phyloP scores from a whole-genome alignment of 2,113 vertebrate genomes.

The Nycticryphes semicollaris region DNA sequence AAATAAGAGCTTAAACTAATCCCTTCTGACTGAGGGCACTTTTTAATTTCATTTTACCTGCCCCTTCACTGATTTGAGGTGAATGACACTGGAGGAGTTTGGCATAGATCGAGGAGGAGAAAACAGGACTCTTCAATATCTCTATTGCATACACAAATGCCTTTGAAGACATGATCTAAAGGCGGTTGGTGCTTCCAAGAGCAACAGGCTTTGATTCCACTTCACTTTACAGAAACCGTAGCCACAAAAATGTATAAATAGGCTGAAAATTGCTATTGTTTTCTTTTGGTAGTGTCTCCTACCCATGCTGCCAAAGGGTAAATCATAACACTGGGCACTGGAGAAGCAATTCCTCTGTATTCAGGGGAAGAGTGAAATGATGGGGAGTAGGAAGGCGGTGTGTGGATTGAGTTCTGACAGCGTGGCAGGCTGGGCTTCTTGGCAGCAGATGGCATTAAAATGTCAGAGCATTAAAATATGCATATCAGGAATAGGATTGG shows the following conservation, averaged over 20 bases:
- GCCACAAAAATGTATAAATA: not conserved
- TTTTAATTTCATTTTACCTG: not conserved
- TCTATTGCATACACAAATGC: not conserved
- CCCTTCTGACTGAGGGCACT: not conserved
- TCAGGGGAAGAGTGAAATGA: not conserved
- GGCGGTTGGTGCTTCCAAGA: not conserved
- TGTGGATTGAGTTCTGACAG: conserved; percentile 18
- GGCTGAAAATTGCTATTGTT: not conserved
- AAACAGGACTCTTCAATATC: rapidly evolving
- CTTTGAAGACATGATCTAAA: not conserved
- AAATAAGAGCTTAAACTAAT: not conserved
- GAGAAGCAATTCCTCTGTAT: not conserved
- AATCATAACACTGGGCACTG: not conserved
- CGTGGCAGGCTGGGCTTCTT: not conserved
- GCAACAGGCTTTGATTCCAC: not conserved
- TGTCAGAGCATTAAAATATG: conserved; percentile 39
- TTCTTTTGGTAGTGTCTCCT: not conserved
- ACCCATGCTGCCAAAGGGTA: not conserved
- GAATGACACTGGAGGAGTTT: not conserved
- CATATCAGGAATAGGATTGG: conserved; percentile 39
- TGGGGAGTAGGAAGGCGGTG: conserved; percentile 4
- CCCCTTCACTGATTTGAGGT: not conserved
- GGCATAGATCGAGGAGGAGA: not conserved
- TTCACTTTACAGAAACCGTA: not conserved
- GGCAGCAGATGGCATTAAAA: conserved; percentile 34